Base-by-base conservation (phyloP, 2,888 invertebrate species). In the Mythimna ferrago region DNA sequence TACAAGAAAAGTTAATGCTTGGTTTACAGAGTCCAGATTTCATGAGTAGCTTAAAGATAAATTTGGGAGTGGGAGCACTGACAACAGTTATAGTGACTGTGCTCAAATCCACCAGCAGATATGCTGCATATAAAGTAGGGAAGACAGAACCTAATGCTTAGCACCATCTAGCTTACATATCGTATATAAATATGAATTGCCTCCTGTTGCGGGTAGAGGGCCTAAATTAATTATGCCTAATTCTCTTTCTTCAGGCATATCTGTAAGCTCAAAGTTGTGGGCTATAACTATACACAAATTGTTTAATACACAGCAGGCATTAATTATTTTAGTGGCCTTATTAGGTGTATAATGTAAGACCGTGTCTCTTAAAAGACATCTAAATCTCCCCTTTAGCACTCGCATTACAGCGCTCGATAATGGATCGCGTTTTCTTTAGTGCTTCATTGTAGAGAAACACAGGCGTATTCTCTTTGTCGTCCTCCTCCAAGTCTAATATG, bases 381-480 rank as follows among this genome's bases (percentile, higher is more conserved):
- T 38, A 35, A 58, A 58, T 19, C 58, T 58, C 19, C 58, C 58
- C 35, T 58, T 58, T 66, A 78, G 68, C 9, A 72, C 62, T 58
- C 35, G n/a, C 58, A 38, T 58, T 38, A 58, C 58, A 58, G 58
- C 58, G 58, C 58, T 58, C 58, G 58, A 58, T 58, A 58, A 19
- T 58, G 19, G 58, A 58, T 58, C 58, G 10, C 44, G 44, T 44
- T 44, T 57, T 57, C 57, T 57, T 57, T 14, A 57, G 11, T 32
- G 57, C 57, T 57, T 32, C 57, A 32, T 57, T 57, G 32, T 57
- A 57, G 32, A 32, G 57, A 57, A 32, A 57, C 57, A 32, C 57
- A 32, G 57, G 32, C 32, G 32, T 57, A 32, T 57, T 57, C 32
- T 57, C 57, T 57, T 57, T 32, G 7, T 26, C 21, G 11, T 54